Evolutionary conservation across 2,888 invertebrate genomes (phyloP).

Genomic region (Drosophila formosana): DNA sequence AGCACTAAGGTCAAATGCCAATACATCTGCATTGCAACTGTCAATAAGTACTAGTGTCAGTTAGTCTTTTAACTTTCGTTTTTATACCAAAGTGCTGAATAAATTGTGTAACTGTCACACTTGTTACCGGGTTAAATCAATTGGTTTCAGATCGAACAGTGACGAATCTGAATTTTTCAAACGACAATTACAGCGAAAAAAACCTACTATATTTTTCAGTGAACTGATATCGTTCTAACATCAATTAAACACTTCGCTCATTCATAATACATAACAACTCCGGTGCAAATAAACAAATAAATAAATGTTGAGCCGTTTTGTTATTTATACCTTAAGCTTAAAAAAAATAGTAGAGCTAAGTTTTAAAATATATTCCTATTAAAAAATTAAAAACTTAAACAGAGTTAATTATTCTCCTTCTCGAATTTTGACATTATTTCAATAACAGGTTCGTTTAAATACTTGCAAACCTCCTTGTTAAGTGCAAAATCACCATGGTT

Average conservation of each 20-base stretch:
- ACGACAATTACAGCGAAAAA: too few species aligned
- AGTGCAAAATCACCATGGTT: constrained; percentile 65
- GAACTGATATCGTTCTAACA: too few species aligned
- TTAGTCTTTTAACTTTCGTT: constrained; percentile 1
- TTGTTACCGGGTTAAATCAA: too few species aligned
- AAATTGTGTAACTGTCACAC: too few species aligned
- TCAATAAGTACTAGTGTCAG: background rate
- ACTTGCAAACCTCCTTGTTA: constrained; percentile 54
- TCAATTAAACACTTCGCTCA: too few species aligned
- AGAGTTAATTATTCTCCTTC: background rate
- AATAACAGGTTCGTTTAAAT: constrained; percentile 71
- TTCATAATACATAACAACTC: too few species aligned
- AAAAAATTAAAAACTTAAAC: background rate
- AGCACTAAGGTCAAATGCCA: constrained; percentile 13
- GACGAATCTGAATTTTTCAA: too few species aligned
- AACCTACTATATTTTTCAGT: too few species aligned
- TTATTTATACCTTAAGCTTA: too few species aligned
- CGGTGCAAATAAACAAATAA: too few species aligned
- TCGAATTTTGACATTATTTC: constrained; percentile 68
- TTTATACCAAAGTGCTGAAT: background rate
- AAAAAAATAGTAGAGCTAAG: background rate
- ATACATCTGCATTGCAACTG: constrained; percentile 11
- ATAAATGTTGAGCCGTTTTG: too few species aligned
- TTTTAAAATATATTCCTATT: background rate
- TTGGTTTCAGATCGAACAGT: too few species aligned